phyloP scores from a whole-genome alignment of 1,140 invertebrate genomes.

The Leptestheria dahalacensis region DNA sequence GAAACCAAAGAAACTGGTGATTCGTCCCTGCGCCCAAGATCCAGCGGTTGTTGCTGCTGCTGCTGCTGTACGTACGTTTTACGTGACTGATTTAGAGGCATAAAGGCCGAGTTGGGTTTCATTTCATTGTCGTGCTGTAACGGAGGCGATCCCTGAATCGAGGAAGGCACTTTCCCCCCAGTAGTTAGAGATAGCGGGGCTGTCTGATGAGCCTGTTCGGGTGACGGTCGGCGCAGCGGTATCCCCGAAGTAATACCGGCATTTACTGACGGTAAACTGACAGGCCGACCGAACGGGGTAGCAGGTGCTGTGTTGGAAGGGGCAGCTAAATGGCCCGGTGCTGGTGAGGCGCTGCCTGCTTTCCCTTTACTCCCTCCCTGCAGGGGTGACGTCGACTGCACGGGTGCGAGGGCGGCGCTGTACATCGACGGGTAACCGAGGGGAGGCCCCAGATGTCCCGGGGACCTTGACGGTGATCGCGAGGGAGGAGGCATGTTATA shows the following conservation, averaged over 20 bases:
- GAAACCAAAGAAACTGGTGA: constrained; percentile 26
- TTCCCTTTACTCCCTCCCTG: not conserved
- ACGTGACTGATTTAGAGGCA: too few species aligned
- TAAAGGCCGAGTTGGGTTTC: too few species aligned
- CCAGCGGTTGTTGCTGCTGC: constrained; percentile 11
- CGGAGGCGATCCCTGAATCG: constrained; percentile 33
- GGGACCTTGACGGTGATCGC: constrained; percentile 4
- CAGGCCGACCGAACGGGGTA: too few species aligned
- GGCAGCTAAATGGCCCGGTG: constrained; percentile 25
- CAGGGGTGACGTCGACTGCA: not conserved
- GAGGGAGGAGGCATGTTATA: constrained; percentile 6
- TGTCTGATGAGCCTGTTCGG: constrained; percentile 6
- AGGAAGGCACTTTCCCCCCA: not conserved
- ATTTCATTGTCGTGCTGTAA: constrained; percentile 13
- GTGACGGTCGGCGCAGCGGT: constrained; percentile 33
- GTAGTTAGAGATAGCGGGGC: not conserved
- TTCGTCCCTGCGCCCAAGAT: constrained; percentile 14
- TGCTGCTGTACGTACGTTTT: constrained; percentile 5
- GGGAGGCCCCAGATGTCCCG: not conserved
- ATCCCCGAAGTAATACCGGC: constrained; percentile 43
- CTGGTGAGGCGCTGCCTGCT: constrained; percentile 17
- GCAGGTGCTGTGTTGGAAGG: too few species aligned
- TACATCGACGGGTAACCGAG: not conserved
- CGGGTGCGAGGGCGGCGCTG: not conserved
- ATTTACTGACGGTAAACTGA: too few species aligned